phyloP scores from a whole-genome alignment of 2,888 invertebrate genomes.

The Baccha elongata region DNA sequence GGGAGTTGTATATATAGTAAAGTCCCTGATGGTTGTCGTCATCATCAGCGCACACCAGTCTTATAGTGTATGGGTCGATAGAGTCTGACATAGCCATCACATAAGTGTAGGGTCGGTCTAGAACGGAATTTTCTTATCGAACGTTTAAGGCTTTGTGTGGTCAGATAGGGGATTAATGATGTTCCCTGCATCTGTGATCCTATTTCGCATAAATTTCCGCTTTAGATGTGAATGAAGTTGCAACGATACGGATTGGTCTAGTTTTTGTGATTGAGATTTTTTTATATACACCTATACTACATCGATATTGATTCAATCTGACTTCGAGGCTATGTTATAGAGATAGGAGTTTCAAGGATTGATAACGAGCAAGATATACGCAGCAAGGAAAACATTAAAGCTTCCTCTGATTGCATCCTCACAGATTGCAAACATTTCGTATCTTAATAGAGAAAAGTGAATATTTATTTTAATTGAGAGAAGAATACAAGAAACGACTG shows the following conservation, averaged over 20 bases:
- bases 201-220: conserved; percentile 64
- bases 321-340: not conserved
- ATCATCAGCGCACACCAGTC: conserved; percentile 47
- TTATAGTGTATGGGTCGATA: conserved; percentile 22
- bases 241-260: conserved; percentile 40
- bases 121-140: conserved; percentile 60
- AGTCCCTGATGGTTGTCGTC: conserved; percentile 42
- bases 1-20: conserved; percentile 18
- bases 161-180: conserved; percentile 67
- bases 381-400: too few species aligned
- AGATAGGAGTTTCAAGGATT: not conserved
- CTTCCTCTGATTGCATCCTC: too few species aligned
- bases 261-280: conserved; percentile 23
- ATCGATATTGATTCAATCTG: conserved; percentile 6
- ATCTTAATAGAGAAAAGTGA: too few species aligned
- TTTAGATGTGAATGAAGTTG: conserved; percentile 46
- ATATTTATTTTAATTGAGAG: too few species aligned
- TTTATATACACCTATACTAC: not conserved
- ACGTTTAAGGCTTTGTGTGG: conserved; percentile 68
- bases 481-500: too few species aligned
- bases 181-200: conserved; percentile 44
- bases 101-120: not conserved
- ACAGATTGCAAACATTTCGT: too few species aligned
- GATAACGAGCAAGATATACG: too few species aligned
- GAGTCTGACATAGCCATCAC: conserved; percentile 38